Evolutionary conservation across 2,797 vertebrate species (phyloP), one percentile per base, ranked within the genome.

Genomic region (Ptychobarbus kaznakovi): DNA sequence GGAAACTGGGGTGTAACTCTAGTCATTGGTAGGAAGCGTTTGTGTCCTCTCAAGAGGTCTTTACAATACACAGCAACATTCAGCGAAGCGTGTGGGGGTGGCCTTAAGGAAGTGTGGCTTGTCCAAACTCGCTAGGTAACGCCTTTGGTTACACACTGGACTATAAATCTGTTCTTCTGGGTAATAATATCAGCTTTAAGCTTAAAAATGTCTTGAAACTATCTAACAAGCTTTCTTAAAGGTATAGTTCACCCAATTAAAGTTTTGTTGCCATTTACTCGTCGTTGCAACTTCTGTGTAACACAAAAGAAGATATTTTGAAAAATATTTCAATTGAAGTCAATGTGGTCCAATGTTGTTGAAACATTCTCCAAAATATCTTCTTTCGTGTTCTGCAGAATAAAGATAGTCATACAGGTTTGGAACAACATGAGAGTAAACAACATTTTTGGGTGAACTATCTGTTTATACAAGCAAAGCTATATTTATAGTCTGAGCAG

Each of bases 11-110:
- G 88, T 89, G 90, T 35, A 86, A 89, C 75, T 91, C 35, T 81
- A 87, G 89, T 69, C 86, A 89, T 90, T 88, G 91, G 89, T 93
- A 92, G 94, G 94, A 95, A 94, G 91, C 93, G 92, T 90, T 93
- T 88, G 91, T 91, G 93, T 94, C 93, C 93, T 95, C 93, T 84
- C 84, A 82, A 63, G 86, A 86, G 81, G 63, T 68, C 72, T 77
- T 53, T 58, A 58, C 42, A 70, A 87, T 83, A 81, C 83, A 76
- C 8, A 28, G 20, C 49, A 61, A 38, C 72, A 76, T 56, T 56
- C 25, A 28, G 79, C 15, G 25, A 86, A 78, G 61, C 51, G 75
- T 10, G 40, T 79, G 66, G 77, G 79, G 56, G 76, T 61, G 44
- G 77, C 46, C 72, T 68, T 68, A 82, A 88, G 80, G 83, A 88